These are phyloP conservation scores for Seriola dumerili DNA, from an alignment of 2,113 vertebrate genomes.

Conservation along the genomic window DNA sequence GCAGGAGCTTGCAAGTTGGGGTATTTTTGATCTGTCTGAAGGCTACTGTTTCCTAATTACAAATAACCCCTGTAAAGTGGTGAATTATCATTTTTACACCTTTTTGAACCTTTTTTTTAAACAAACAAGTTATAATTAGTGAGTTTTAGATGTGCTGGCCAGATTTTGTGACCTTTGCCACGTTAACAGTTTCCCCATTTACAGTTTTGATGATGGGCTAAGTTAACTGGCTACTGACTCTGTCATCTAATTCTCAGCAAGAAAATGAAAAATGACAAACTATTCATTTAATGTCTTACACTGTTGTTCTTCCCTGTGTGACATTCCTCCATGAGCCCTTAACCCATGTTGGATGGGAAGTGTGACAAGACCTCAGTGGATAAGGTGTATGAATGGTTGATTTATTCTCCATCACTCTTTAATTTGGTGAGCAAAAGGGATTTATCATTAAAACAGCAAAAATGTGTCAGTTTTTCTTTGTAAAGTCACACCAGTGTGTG, in stretches of 20 bases:
- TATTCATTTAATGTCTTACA: neutral
- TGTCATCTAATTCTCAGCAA: neutral
- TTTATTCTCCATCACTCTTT: conserved; percentile 56
- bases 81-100: too few relatives aligned
- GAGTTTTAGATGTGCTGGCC: too few relatives aligned
- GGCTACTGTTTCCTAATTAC: neutral
- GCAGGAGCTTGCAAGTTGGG: neutral
- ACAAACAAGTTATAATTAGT: too few relatives aligned
- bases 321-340: neutral
- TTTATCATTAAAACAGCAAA: conserved; percentile 56
- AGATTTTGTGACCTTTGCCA: too few relatives aligned
- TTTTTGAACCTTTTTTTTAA: too few relatives aligned
- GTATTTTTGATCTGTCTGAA: neutral
- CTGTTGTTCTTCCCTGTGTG: neutral
- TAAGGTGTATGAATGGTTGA: conserved; percentile 57
- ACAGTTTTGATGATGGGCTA: neutral
- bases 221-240: neutral
- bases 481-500: neutral
- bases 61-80: neutral
- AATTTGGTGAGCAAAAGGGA: conserved; percentile 16
- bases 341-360: neutral
- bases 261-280: neutral
- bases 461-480: conserved; percentile 8
- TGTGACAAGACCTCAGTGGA: conserved; percentile 21
- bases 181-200: neutral